Conservation (phyloP, 2,113 vertebrate species). For the Heteronetta atricapilla region DNA sequence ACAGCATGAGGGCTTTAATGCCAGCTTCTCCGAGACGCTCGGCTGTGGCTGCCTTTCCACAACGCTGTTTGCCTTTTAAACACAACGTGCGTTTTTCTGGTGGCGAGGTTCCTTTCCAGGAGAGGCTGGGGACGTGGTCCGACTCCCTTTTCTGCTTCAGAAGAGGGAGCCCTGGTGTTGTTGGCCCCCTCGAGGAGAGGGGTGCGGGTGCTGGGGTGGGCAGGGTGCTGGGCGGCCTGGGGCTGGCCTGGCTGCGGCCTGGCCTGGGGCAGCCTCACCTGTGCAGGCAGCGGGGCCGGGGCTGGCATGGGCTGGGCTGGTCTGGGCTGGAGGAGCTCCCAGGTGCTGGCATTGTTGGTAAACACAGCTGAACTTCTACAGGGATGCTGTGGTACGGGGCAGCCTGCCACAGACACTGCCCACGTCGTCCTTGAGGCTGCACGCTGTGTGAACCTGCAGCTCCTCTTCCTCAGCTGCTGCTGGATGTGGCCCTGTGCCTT, state of each 20-base stretch:
- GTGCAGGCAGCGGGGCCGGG: too few species aligned
- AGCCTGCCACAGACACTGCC: too few species aligned
- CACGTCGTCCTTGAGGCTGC: too few species aligned
- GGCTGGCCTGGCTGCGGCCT: neutral
- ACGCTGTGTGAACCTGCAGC: rapidly evolving
- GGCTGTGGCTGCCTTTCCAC: neutral
- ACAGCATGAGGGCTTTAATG: neutral
- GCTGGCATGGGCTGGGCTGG: too few species aligned
- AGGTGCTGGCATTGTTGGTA: too few species aligned
- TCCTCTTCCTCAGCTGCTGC: neutral
- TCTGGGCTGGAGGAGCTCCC: neutral
- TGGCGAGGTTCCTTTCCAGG: too few species aligned
- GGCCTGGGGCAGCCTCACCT: too few species aligned
- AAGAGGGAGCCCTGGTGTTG: neutral
- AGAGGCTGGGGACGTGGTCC: neutral
- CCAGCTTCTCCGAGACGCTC: rapidly evolving
- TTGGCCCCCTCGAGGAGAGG: too few species aligned
- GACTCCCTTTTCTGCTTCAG: neutral
- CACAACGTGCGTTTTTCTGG: rapidly evolving
- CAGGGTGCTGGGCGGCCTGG: too few species aligned
- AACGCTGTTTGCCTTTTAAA: rapidly evolving
- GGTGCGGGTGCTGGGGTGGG: too few species aligned
- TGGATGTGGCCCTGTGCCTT: rapidly evolving
- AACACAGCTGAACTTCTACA: too few species aligned
- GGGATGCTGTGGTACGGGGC: rapidly evolving